phyloP scores from a whole-genome alignment of 2,888 invertebrate species.

The Antheraea yamamai region DNA sequence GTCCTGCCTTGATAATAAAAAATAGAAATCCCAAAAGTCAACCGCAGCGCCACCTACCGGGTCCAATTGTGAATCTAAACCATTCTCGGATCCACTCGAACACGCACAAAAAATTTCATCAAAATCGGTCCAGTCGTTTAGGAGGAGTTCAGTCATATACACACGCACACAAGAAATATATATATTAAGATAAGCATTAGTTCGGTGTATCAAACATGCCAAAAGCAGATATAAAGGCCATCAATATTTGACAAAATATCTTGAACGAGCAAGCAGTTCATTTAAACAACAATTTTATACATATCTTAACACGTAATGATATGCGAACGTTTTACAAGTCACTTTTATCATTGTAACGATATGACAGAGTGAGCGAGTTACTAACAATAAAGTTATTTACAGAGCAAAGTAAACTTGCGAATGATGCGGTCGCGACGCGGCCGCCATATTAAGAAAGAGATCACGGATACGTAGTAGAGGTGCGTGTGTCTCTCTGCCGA shows the following conservation, averaged over 20 bases:
- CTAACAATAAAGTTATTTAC: constrained; percentile 38
- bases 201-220: neutral
- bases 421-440: constrained; percentile 54
- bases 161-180: too few species aligned
- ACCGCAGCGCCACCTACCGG: too few species aligned
- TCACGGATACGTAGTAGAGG: constrained; percentile 16
- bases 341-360: constrained; percentile 21
- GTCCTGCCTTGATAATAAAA: too few species aligned
- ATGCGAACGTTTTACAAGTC: constrained; percentile 14
- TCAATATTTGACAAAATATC: neutral
- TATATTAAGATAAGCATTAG: too few species aligned
- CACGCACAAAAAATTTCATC: too few species aligned
- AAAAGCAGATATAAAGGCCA: neutral
- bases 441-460: constrained; percentile 50
- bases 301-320: neutral
- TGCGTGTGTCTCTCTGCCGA: neutral
- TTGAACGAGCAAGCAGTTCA: neutral
- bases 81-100: too few species aligned
- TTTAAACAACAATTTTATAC: neutral
- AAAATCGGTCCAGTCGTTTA: too few species aligned
- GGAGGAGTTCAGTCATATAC: too few species aligned
- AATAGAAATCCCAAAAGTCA: too few species aligned
- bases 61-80: too few species aligned
- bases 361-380: constrained; percentile 26
- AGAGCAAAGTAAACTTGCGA: constrained; percentile 40